Percentiles rank a stretch among this genome's conserved stretches.
These are phyloP conservation scores for Hypsibius dujardini DNA, from an alignment of 1,140 invertebrate species.

Conservation along the genomic window DNA sequence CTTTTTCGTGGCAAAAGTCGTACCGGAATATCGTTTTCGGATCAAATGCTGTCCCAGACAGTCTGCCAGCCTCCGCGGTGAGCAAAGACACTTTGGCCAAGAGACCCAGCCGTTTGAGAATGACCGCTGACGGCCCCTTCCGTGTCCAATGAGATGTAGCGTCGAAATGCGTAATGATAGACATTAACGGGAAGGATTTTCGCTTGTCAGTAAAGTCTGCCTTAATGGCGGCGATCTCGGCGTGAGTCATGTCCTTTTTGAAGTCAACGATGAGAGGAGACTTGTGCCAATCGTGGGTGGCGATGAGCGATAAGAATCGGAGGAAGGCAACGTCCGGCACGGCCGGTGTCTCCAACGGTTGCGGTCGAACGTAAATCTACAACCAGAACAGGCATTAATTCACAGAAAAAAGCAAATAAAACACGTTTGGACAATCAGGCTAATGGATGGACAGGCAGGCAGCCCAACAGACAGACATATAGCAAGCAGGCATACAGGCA, in stretches of 20 bases:
- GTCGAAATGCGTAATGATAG: conserved; percentile 25
- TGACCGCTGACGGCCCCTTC: conserved; percentile 19
- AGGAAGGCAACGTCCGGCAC: conserved; percentile 56
- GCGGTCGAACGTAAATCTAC: no score
- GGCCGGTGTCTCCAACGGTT: no score
- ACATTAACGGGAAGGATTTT: conserved; percentile 27
- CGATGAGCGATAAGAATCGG: conserved; percentile 52
- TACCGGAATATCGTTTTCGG: no score
- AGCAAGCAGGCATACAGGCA: no score
- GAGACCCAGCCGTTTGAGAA: conserved; percentile 43
- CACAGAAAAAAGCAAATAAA: no score
- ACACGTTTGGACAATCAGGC: no score
- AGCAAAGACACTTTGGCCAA: conserved; percentile 47
- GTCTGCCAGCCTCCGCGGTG: conserved; percentile 33
- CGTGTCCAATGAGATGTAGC: conserved; percentile 22
- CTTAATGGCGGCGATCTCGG: conserved; percentile 27
- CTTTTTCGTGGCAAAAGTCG: no score
- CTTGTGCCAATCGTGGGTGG: conserved; percentile 50
- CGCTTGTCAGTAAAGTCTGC: conserved; percentile 29
- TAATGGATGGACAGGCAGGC: no score
- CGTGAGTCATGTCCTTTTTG: conserved; percentile 44
- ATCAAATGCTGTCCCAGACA: no score
- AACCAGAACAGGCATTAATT: no score
- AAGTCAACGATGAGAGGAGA: conserved; percentile 61
- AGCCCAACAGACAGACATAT: no score